A percentile compares a stretch with the other conserved stretches of the same genome.
phyloP scores from a whole-genome alignment of 2,888 invertebrate species.

The Vesta saturnalis region DNA sequence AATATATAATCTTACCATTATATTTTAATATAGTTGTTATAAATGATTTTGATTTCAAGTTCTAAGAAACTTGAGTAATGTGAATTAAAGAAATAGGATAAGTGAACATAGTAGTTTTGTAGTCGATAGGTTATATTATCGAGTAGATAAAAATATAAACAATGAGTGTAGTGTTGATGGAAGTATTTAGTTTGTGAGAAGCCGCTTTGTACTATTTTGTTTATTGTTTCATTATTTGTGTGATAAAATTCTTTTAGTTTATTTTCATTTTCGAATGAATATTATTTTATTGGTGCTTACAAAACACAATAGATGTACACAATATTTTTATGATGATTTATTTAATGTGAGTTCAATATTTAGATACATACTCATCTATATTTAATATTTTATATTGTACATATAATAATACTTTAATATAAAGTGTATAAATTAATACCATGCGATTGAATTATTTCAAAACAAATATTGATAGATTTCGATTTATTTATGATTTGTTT shows the following conservation, averaged over 20 bases:
- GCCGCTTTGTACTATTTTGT: slow-evolving; percentile 30
- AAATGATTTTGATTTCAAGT: slow-evolving; percentile 35
- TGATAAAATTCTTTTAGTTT: slow-evolving; percentile 31
- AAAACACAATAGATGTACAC: slow-evolving; percentile 6
- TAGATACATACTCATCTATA: slow-evolving; percentile 15
- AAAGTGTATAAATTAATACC: neutral
- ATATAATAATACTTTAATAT: neutral
- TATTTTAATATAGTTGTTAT: slow-evolving; percentile 35
- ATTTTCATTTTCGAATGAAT: slow-evolving; percentile 19
- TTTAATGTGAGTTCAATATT: slow-evolving; percentile 18
- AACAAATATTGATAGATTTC: neutral
- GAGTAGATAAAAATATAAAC: slow-evolving; percentile 56
- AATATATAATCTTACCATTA: slow-evolving; percentile 32
- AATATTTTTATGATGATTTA: slow-evolving; percentile 6
- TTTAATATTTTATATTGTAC: neutral
- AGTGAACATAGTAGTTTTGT: slow-evolving; percentile 60
- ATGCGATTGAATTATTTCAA: neutral
- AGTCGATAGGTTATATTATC: slow-evolving; percentile 61
- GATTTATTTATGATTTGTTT: neutral
- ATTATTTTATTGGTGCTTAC: slow-evolving; percentile 29
- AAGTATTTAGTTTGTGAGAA: slow-evolving; percentile 45
- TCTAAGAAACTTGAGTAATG: slow-evolving; percentile 48
- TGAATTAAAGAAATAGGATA: slow-evolving; percentile 58
- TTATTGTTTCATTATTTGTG: slow-evolving; percentile 28
- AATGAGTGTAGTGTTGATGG: slow-evolving; percentile 61